Conservation (phyloP, 2,113 vertebrate genomes). For the Ia io region DNA sequence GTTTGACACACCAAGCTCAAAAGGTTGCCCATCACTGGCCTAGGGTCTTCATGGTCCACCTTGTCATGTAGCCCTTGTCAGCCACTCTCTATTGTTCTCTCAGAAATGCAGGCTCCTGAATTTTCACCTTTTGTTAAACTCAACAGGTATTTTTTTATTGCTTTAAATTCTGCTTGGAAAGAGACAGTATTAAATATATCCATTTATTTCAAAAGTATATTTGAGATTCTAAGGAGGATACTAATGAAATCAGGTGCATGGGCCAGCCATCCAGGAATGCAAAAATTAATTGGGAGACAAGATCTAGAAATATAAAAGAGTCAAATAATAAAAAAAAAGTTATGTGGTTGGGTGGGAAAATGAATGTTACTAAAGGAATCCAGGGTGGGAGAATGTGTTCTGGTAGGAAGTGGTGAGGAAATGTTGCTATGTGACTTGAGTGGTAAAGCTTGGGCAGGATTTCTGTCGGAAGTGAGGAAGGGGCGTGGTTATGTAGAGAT, state of each 20-base stretch:
- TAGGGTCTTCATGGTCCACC: not conserved
- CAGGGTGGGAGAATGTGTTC: not conserved
- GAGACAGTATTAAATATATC: not conserved
- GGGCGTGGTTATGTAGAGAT: not conserved
- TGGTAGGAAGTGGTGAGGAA: not conserved
- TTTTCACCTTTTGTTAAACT: not conserved
- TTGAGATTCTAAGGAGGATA: not conserved
- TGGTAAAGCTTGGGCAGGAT: not conserved
- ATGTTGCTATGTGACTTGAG: not conserved
- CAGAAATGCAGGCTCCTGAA: not conserved
- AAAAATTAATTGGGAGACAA: not conserved
- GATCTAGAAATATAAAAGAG: not conserved
- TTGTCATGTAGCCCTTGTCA: not conserved
- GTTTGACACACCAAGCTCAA: too few relatives aligned
- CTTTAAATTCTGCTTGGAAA: constrained; percentile 4
- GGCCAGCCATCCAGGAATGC: not conserved
- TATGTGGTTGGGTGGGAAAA: not conserved
- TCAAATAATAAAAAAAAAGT: not conserved
- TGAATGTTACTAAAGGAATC: not conserved
- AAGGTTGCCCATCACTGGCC: too few relatives aligned
- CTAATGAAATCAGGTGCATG: not conserved
- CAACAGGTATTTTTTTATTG: not conserved
- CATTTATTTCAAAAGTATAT: not conserved
- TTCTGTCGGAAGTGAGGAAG: not conserved
- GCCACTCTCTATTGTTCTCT: not conserved